Evolutionary conservation across 2,113 vertebrate species (phyloP).

Genomic region (Hepsetus odoe): DNA sequence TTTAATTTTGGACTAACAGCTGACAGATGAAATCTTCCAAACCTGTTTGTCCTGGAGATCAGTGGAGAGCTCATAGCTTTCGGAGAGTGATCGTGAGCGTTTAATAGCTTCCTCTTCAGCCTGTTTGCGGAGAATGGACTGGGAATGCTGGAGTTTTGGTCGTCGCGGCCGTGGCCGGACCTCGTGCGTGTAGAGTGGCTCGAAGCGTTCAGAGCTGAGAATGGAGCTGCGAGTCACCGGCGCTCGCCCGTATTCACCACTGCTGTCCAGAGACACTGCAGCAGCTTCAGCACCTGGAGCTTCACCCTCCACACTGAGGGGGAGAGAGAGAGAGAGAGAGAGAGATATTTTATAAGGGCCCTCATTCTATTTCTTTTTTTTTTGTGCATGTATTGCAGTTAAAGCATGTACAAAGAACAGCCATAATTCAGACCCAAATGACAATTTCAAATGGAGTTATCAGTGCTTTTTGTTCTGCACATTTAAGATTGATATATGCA

Average conservation of each 20-base stretch:
- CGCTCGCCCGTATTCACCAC: slow-evolving; percentile 80
- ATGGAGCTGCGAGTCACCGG: slow-evolving; percentile 81
- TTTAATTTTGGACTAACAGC: too few species aligned
- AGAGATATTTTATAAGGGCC: not conserved
- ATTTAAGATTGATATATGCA: too few species aligned
- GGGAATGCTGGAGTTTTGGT: slow-evolving; percentile 90
- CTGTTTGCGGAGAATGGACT: slow-evolving; percentile 95
- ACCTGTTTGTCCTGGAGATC: slow-evolving; percentile 99
- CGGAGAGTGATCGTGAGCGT: slow-evolving; percentile 92
- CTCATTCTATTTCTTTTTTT: not conserved
- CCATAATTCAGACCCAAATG: too few species aligned
- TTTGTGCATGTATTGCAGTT: not conserved
- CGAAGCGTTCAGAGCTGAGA: slow-evolving; percentile 82
- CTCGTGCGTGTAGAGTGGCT: slow-evolving; percentile 81
- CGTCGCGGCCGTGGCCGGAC: slow-evolving; percentile 79
- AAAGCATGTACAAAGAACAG: too few species aligned
- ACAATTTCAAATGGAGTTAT: too few species aligned
- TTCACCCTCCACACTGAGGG: slow-evolving; percentile 91
- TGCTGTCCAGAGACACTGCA: slow-evolving; percentile 81
- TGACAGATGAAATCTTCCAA: not conserved
- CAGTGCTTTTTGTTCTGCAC: too few species aligned
- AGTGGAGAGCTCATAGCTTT: slow-evolving; percentile 98
- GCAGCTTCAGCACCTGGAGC: slow-evolving; percentile 84
- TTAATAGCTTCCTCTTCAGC: slow-evolving; percentile 98
- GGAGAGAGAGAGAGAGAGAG: slow-evolving; percentile 37